phyloP scores from a whole-genome alignment of 2,113 vertebrate genomes.

The Thalassarche chlororhynchos region DNA sequence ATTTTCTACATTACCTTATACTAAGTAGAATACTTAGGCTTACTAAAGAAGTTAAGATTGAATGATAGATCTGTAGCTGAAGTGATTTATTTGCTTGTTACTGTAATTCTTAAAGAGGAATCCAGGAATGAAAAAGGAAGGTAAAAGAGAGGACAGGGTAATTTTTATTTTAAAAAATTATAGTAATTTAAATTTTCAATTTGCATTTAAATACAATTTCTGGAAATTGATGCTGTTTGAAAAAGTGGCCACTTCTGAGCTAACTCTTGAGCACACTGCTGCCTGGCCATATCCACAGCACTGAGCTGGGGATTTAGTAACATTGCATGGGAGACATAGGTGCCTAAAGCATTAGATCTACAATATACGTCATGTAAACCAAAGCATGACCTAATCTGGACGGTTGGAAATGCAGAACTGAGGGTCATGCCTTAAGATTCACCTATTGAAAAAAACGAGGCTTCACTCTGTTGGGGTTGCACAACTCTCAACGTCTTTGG shows the following conservation, averaged over 20 bases:
- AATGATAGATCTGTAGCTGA: neutral
- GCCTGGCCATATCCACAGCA: neutral
- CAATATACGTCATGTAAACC: neutral
- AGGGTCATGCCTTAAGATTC: neutral
- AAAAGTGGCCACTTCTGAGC: neutral
- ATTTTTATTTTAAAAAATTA: neutral
- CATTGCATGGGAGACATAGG: neutral
- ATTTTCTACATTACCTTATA: neutral
- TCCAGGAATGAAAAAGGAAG: neutral
- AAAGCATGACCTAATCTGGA: neutral
- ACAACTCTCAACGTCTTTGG: neutral
- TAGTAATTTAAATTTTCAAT: neutral
- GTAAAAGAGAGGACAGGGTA: neutral
- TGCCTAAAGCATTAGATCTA: neutral
- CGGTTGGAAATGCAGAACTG: neutral
- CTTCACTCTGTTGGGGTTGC: neutral
- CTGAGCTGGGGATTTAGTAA: neutral
- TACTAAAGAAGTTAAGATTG: neutral
- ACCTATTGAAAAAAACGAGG: neutral
- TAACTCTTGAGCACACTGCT: neutral
- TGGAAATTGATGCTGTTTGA: neutral
- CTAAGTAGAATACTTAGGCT: neutral
- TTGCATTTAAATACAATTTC: neutral
- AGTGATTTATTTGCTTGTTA: neutral
- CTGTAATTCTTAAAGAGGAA: neutral